Base-by-base conservation (phyloP, 2,797 vertebrate genomes). In the Neosilurus mollespiculum region DNA sequence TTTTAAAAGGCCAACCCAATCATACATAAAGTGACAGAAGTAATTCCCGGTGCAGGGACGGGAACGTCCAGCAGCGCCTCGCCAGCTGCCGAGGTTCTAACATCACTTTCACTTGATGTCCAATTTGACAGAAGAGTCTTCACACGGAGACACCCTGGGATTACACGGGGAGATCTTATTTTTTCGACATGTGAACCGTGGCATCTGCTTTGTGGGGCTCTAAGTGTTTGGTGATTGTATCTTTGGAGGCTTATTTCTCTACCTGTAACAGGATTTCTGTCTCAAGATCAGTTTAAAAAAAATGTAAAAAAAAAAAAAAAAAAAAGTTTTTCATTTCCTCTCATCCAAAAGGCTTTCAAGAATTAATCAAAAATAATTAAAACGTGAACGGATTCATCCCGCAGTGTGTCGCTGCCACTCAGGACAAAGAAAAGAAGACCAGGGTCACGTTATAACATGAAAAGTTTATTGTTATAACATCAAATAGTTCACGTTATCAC, bases 171-270 rank as follows among this genome's bases (percentile, higher is more conserved):
- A 83, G 72, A 84, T 86, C 83, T 83, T 87, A 83, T 88, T 82
- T 87, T 88, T 86, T 88, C 84, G 82, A 86, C 84, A 85, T 83
- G 86, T 87, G 87, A 85, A 86, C 79, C 83, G 70, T 81, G 82
- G 71, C 79, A 84, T 80, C 30, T 77, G 56, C 20, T 77, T 77
- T 43, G 54, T 43, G 56, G 11, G 12, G 66, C 81, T 87, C 80
- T 86, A 87, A 90, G 85, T 86, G 86, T 73, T 70, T 75, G 72
- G 56, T 81, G 87, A 89, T 88, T 87, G 81, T 88, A 81, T 76
- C 78, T 83, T 85, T 84, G 87, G 7, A 85, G 84, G 87, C 78
- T 81, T 75, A 16, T 43, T 61, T 61, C 73, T 77, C 20, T 34
- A 15, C 11, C 56, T 61, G 85, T 82, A 89, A 86, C 81, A 71